Evolutionary conservation across 2,797 vertebrate species (phyloP).

Genomic region (Pantherophis alleghaniensis): DNA sequence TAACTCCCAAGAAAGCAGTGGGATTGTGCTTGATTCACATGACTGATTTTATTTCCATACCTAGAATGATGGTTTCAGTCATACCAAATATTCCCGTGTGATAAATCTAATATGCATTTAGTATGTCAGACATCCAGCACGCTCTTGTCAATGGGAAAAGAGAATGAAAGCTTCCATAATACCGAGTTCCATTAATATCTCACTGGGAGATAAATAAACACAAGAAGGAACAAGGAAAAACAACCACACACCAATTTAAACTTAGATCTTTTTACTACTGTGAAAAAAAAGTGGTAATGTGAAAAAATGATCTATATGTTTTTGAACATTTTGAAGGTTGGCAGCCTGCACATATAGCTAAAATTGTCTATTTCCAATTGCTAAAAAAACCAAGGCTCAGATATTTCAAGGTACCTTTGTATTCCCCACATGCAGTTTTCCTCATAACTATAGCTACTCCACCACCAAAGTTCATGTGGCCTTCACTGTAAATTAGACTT

Average conservation of each 20-base stretch:
- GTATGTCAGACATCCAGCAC: not conserved
- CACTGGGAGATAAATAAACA: not conserved
- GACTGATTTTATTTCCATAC: conserved; percentile 16
- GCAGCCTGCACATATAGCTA: not conserved
- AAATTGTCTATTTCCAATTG: not conserved
- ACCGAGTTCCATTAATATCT: not conserved
- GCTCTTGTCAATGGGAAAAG: not conserved
- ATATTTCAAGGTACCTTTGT: not conserved
- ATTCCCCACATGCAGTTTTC: not conserved
- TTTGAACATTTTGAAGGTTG: not conserved
- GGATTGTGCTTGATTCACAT: conserved; percentile 20
- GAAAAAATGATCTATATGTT: not conserved
- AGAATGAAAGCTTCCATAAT: not conserved
- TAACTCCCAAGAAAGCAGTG: conserved; percentile 6
- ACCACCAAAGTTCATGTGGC: not conserved
- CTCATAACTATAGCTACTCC: not conserved
- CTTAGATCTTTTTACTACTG: not conserved
- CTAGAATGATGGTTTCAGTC: conserved; percentile 19
- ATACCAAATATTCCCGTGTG: not conserved
- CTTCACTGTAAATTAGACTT: not conserved
- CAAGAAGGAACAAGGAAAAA: not conserved
- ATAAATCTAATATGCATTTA: not conserved
- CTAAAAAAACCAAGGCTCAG: not conserved
- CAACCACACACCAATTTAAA: not conserved
- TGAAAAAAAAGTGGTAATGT: not conserved